Conservation (phyloP, 2,888 invertebrate genomes). For the Ectemnius continuus region DNA sequence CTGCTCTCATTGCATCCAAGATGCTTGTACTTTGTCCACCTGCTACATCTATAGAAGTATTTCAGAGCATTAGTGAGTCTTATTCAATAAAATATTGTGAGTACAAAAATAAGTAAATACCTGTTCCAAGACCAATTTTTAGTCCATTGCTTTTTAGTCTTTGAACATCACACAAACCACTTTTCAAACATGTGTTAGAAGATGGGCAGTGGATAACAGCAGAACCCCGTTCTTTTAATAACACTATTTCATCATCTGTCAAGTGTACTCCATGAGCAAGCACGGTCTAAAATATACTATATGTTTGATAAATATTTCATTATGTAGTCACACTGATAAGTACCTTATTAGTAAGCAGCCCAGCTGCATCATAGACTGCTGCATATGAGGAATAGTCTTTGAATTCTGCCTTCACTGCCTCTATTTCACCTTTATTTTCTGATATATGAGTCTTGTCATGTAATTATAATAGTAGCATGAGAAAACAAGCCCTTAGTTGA, state of each 20-base stretch:
- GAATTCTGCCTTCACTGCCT: constrained; percentile 81
- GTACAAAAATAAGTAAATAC: constrained; percentile 76
- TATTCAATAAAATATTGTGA: not conserved
- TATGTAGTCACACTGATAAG: constrained; percentile 24
- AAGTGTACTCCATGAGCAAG: constrained; percentile 92
- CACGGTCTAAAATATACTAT: constrained; percentile 80
- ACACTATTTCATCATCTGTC: constrained; percentile 83
- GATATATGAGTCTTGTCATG: constrained; percentile 88
- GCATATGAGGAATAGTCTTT: constrained; percentile 83
- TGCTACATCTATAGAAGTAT: constrained; percentile 84
- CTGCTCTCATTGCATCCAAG: constrained; percentile 85
- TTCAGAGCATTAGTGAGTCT: not conserved
- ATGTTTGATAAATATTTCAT: constrained; percentile 3
- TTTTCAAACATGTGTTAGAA: constrained; percentile 89
- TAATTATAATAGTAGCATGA: not conserved
- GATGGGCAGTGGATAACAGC: constrained; percentile 92
- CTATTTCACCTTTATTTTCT: constrained; percentile 87
- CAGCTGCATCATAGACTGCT: constrained; percentile 86
- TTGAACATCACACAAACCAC: constrained; percentile 89
- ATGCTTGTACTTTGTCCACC: constrained; percentile 90
- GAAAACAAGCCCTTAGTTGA: not conserved
- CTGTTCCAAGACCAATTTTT: constrained; percentile 91
- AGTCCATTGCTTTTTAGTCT: constrained; percentile 83
- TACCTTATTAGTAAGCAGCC: constrained; percentile 88
- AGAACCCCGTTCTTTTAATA: constrained; percentile 82